Percentiles rank a stretch among this genome's conserved stretches.
phyloP scores from a whole-genome alignment of 2,888 invertebrate genomes.

The Eugnorisma glareosa region DNA sequence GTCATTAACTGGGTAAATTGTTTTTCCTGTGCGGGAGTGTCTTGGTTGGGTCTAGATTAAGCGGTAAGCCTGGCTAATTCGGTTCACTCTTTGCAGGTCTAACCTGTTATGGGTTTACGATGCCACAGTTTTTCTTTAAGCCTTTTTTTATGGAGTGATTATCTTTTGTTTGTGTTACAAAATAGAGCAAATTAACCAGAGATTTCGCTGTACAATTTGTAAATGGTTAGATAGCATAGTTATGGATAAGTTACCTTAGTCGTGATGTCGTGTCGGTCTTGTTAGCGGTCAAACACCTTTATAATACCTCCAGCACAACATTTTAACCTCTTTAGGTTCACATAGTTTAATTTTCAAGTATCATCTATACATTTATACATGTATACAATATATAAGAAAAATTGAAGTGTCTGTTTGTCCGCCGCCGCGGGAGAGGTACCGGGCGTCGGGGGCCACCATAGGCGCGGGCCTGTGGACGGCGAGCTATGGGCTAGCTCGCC shows the following conservation, averaged over 20 bases:
- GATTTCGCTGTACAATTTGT: neutral
- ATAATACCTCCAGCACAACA: neutral
- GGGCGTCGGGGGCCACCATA: no score
- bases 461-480: no score
- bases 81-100: slow-evolving; percentile 67
- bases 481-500: no score
- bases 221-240: neutral
- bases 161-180: neutral
- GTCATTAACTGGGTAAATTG: slow-evolving; percentile 84
- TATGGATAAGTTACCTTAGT: neutral
- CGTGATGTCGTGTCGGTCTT: neutral
- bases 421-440: no score
- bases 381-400: no score
- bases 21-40: slow-evolving; percentile 79
- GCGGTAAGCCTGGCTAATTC: slow-evolving; percentile 79
- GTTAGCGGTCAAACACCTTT: neutral
- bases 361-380: no score
- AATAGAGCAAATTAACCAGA: neutral
- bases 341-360: neutral
- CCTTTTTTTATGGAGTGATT: slow-evolving; percentile 11
- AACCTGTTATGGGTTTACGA: slow-evolving; percentile 70
- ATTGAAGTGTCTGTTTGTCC: no score
- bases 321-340: neutral
- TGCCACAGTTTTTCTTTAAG: slow-evolving; percentile 49
- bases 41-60: slow-evolving; percentile 82